Base-by-base conservation (phyloP, 1,140 invertebrate species). In the Propsilocerus akamusi region DNA sequence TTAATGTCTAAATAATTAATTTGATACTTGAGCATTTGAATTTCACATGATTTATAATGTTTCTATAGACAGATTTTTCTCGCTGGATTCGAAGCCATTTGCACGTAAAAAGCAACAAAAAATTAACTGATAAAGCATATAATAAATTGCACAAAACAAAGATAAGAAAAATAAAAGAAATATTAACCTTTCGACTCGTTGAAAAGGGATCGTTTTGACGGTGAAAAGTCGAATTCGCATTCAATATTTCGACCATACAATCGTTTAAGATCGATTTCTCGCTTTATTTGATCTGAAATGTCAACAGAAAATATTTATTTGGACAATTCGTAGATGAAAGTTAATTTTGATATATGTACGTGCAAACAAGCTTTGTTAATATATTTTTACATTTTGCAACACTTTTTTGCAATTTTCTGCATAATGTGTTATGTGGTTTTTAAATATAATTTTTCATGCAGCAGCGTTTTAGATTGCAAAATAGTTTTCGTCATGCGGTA, bases 1-100 rank as follows among this genome's bases (percentile, higher is more conserved):
- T 41, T 41, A 20, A 41, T 41, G 34, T 41, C 34, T 20, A 41
- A 41, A 41, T 41, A 41, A 41, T 41, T 41, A 41, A 41, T 41
- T 41, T 41, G 34, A 41, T 41, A 41, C 34, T 41, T 41, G 34
- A 41, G 22, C 17, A 7, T 20, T 41, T 41, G 17, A 41, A 41
- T 41, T 20, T 41, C 14, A n/a, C n/a, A 41, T 41, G 34, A 41
- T 14, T 41, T 37, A 37, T 37, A 12, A 17, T n/a, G 7, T 30
- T 30, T 30, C 28, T n/a, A n/a, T n/a, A n/a, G n/a, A n/a, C n/a
- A n/a, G n/a, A 30, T 8, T 3, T 37, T 4, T 41, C 8, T 20
- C 14, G 11, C 34, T 20, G 14, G 14, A 7, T 10, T 7, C 2
- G 17, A 20, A 14, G 34, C 28, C 10, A 11, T 30, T 30, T 30